These are phyloP conservation scores for Delichon dasypus DNA, from an alignment of 2,797 vertebrate species.

Conservation along the genomic window DNA sequence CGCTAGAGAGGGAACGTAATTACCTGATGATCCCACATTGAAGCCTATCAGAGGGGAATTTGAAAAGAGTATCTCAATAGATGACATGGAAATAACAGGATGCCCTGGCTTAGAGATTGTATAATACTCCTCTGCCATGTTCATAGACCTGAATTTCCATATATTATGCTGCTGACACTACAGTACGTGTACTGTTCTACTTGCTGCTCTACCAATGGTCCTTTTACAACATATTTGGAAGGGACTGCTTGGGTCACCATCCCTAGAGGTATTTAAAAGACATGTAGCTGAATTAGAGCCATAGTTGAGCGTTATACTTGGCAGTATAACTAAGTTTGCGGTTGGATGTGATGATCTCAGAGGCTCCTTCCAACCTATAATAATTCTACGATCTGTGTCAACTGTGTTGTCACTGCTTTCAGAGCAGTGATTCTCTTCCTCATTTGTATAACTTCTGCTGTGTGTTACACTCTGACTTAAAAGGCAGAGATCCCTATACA, in stretches of 20 bases:
- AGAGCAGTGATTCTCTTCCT: background rate
- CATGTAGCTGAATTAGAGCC: rapidly evolving
- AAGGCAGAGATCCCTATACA: background rate
- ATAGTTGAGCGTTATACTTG: background rate
- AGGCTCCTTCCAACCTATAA: background rate
- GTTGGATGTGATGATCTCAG: background rate
- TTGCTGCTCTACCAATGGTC: background rate
- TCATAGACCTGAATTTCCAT: background rate
- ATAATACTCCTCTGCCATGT: background rate
- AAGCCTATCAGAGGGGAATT: background rate
- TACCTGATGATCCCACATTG: background rate
- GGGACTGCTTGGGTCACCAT: background rate
- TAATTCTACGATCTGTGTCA: background rate
- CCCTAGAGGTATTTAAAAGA: background rate
- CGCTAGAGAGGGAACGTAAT: background rate
- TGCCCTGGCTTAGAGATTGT: background rate
- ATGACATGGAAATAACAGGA: background rate
- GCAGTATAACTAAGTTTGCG: no score
- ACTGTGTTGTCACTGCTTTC: background rate
- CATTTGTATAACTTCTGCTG: background rate
- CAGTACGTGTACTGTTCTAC: background rate
- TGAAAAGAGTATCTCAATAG: background rate
- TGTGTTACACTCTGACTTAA: background rate
- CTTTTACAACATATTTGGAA: background rate
- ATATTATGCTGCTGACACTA: background rate